Percentiles rank a stretch among this genome's conserved stretches.
Conservation (phyloP, 2,888 invertebrate genomes). For the Lamproptera curius region DNA sequence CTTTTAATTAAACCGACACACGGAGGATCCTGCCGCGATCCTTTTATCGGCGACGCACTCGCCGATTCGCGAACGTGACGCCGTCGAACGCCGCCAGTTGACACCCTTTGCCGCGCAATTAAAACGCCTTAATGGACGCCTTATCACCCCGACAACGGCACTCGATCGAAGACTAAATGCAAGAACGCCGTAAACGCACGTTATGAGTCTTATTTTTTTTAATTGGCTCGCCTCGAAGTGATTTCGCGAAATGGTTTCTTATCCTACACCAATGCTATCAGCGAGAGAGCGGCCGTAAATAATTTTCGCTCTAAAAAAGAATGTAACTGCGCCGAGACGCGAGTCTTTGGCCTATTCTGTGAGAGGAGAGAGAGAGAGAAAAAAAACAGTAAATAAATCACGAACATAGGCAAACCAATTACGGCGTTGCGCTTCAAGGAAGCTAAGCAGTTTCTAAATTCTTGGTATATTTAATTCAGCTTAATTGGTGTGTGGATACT, state of each 20-base stretch:
- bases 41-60: slow-evolving; percentile 17
- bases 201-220: slow-evolving; percentile 5
- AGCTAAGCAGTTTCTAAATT: slow-evolving; percentile 77
- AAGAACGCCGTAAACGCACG: background rate
- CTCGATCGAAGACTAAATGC: background rate
- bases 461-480: slow-evolving; percentile 75
- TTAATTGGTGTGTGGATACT: slow-evolving; percentile 73
- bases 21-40: slow-evolving; percentile 38
- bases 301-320: slow-evolving; percentile 34
- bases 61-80: slow-evolving; percentile 6
- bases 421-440: slow-evolving; percentile 75
- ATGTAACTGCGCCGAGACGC: slow-evolving; percentile 37
- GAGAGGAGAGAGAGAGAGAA: too few relatives aligned
- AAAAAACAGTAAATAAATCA: slow-evolving; percentile 64
- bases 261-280: background rate
- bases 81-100: background rate
- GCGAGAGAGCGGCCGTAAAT: slow-evolving; percentile 30
- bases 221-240: too few relatives aligned
- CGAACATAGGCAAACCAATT: slow-evolving; percentile 70
- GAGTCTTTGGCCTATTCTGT: slow-evolving; percentile 31
- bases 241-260: background rate
- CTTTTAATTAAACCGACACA: slow-evolving; percentile 51
- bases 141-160: too few relatives aligned
- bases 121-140: slow-evolving; percentile 6
- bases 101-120: slow-evolving; percentile 6